Base-by-base conservation (phyloP, 2,888 invertebrate species). In the Lasius platythorax region DNA sequence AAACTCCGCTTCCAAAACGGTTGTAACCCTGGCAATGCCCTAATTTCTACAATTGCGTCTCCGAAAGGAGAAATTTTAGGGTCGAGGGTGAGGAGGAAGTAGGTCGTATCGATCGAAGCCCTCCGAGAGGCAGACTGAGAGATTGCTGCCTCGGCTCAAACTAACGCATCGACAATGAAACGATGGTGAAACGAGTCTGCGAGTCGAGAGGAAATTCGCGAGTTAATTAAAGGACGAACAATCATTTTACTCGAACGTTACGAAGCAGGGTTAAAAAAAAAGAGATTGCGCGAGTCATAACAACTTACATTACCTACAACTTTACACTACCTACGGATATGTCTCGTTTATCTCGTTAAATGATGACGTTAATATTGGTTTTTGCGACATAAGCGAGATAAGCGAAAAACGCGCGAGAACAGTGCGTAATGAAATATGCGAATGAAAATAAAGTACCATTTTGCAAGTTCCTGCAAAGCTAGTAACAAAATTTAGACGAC, bases 71-170 rank as follows among this genome's bases (percentile, higher is more conserved):
- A 84, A 87, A 88, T 88, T 89, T 91, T 83, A 88, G 83, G 85
- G 85, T 86, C 83, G 87, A 66, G 81, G 79, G n/a, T n/a, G 72
- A 33, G 84, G 86, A 92, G 89, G 83, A 92, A 91, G 85, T 88
- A 73, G 90, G 87, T 87, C 89, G 81, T 84, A 92, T 92, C 91
- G 92, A 92, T 91, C 88, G 58, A 12, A 11, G 82, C 82, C 76
- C 76, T 76, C 82, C 75, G 70, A 73, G 75, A 40, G 82, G 46
- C 81, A 58, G 76, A 67, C 58, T 78, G 70, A 73, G 81, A 87
- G 82, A 87, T 76, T 74, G 81, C 72, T 87, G 83, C 64, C 56
- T 74, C 84, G 53, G 1, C 28, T 61, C n/a, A 15, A 40, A 43
- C 9, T 12, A 12, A 63, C 9, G 37, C 15, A 37, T 53, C 53